Evolutionary conservation across 2,797 vertebrate genomes (phyloP).

Genomic region (Lepilemur ruficaudatus): DNA sequence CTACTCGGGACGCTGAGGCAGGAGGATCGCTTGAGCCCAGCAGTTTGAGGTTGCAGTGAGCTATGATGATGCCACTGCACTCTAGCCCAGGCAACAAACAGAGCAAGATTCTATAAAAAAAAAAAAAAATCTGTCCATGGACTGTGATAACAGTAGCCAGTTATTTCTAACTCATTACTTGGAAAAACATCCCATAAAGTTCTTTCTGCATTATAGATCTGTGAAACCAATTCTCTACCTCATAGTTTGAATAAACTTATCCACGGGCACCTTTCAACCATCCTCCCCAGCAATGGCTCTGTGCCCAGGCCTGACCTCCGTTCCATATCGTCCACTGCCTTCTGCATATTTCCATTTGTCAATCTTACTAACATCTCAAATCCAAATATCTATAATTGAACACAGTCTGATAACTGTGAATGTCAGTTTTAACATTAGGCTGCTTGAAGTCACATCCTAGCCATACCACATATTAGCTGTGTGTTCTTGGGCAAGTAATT

Average conservation of each 20-base stretch:
- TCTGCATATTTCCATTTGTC: not conserved
- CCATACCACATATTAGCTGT: no score
- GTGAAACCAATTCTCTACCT: not conserved
- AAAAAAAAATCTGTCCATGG: not conserved
- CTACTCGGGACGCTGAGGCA: no score
- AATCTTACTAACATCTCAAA: not conserved
- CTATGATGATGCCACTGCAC: not conserved
- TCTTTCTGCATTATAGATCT: conserved; percentile 20
- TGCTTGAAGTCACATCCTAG: not conserved
- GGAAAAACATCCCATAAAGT: not conserved
- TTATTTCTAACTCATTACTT: conserved; percentile 54
- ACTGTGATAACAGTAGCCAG: not conserved
- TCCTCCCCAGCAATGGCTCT: not conserved
- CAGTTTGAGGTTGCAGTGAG: not conserved
- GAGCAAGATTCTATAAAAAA: not conserved
- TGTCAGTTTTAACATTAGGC: not conserved
- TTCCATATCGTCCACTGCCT: not conserved
- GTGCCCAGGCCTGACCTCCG: not conserved
- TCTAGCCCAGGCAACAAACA: not conserved
- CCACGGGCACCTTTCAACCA: not conserved
- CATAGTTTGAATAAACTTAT: not conserved
- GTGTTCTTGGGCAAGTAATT: not conserved
- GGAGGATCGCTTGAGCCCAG: not conserved
- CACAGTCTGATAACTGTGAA: not conserved
- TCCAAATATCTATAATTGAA: not conserved